phyloP scores from a whole-genome alignment of 2,113 vertebrate species.

The Gymnobelideus leadbeateri region DNA sequence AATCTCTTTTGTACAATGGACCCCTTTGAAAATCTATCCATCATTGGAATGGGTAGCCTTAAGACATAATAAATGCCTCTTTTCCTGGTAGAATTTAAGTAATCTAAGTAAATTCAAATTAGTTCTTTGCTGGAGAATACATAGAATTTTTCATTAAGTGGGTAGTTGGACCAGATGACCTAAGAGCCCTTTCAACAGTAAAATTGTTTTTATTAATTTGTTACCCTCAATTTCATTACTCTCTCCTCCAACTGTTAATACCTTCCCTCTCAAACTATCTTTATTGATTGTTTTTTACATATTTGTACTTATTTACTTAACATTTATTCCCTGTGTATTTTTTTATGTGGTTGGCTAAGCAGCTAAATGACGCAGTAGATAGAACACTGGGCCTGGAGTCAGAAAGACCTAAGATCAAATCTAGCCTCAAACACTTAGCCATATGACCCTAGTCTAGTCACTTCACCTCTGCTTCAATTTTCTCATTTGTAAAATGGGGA shows the following conservation, averaged over 20 bases:
- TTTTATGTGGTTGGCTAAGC: background rate
- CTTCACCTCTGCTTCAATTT: background rate
- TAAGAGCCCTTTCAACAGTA: background rate
- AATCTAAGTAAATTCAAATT: background rate
- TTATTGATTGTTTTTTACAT: background rate
- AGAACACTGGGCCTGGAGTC: background rate
- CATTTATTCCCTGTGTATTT: background rate
- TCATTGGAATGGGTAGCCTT: background rate
- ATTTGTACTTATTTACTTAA: background rate
- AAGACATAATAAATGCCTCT: background rate
- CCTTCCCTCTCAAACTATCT: background rate
- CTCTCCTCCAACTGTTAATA: background rate
- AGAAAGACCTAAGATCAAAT: background rate
- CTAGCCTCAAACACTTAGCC: background rate
- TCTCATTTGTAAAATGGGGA: background rate
- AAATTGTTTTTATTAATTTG: background rate
- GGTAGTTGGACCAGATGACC: background rate
- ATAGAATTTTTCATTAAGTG: background rate
- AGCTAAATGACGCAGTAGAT: background rate
- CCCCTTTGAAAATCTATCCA: background rate
- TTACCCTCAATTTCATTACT: background rate
- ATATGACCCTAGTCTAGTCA: background rate
- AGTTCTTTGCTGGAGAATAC: background rate
- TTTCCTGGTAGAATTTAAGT: background rate
- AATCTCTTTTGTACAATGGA: background rate